Conservation (phyloP, 2,888 invertebrate genomes). For the Tenthredo livida region DNA sequence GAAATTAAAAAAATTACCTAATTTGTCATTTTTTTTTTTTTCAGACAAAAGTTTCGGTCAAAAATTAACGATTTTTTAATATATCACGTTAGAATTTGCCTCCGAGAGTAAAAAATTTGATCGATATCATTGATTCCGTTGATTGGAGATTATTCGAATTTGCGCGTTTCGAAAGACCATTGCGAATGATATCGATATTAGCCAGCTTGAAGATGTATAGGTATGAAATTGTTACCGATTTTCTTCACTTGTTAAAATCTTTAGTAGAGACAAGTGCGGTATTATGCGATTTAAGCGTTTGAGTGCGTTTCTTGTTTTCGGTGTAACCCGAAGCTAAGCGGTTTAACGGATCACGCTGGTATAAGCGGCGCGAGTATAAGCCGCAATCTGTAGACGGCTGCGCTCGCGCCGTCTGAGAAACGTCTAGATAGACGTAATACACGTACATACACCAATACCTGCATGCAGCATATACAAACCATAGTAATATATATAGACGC, state of each 20-base stretch:
- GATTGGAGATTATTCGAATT: background rate
- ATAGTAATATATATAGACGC: background rate
- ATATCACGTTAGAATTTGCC: background rate
- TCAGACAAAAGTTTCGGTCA: too few relatives aligned
- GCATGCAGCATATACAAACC: background rate
- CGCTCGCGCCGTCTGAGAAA: conserved; percentile 66
- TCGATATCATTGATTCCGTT: background rate
- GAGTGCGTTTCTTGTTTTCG: conserved; percentile 77
- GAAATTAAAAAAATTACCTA: background rate
- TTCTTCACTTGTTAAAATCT: background rate
- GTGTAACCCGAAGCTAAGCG: conserved; percentile 78
- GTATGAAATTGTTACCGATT: background rate
- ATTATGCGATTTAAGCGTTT: conserved; percentile 74
- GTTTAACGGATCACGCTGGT: conserved; percentile 76
- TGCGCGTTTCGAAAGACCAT: background rate
- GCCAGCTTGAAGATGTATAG: background rate
- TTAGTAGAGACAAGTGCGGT: conserved; percentile 67
- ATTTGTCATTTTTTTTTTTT: background rate
- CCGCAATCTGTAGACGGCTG: conserved; percentile 41
- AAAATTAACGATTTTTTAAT: too few relatives aligned
- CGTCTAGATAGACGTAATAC: conserved; percentile 63
- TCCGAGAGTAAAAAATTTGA: background rate
- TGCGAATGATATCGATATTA: background rate
- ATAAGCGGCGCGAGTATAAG: conserved; percentile 64
- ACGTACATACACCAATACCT: background rate